Percentiles rank a stretch among this genome's conserved stretches.
phyloP scores from a whole-genome alignment of 2,888 invertebrate species.

The Heliconius hortense region DNA sequence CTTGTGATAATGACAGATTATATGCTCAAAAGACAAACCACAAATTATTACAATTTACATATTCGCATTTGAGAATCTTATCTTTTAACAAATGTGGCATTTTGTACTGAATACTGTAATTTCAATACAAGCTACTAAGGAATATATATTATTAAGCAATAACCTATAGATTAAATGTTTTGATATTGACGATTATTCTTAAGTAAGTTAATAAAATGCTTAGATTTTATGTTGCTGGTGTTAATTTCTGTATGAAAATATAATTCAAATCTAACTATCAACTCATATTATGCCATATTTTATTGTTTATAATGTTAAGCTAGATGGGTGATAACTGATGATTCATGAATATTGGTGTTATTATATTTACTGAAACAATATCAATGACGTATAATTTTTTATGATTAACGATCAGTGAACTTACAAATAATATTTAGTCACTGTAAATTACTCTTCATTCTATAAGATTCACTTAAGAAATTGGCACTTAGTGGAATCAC shows the following conservation, averaged over 20 bases:
- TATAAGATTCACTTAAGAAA: conserved; percentile 62
- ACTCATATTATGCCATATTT: conserved; percentile 80
- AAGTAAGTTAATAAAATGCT: conserved; percentile 76
- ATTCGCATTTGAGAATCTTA: conserved; percentile 68
- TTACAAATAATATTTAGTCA: conserved; percentile 58
- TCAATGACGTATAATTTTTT: conserved; percentile 62
- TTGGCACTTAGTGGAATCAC: conserved; percentile 75
- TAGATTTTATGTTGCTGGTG: conserved; percentile 79
- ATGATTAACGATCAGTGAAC: conserved; percentile 53
- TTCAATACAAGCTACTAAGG: conserved; percentile 75
- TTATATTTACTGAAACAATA: conserved; percentile 56
- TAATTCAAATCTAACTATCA: conserved; percentile 76
- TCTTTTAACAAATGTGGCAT: conserved; percentile 71
- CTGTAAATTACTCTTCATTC: conserved; percentile 62
- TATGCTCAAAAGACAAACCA: conserved; percentile 81
- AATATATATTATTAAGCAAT: conserved; percentile 79
- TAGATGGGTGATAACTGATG: conserved; percentile 63
- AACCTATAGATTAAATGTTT: conserved; percentile 80
- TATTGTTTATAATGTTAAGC: conserved; percentile 79
- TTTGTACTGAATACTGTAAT: conserved; percentile 78
- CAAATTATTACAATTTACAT: conserved; percentile 62
- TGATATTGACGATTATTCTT: conserved; percentile 81
- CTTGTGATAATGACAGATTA: conserved; percentile 78
- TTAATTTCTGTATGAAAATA: conserved; percentile 77
- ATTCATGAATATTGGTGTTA: conserved; percentile 60